Conservation (phyloP, 2,797 vertebrate species). For the Erethizon dorsatum region DNA sequence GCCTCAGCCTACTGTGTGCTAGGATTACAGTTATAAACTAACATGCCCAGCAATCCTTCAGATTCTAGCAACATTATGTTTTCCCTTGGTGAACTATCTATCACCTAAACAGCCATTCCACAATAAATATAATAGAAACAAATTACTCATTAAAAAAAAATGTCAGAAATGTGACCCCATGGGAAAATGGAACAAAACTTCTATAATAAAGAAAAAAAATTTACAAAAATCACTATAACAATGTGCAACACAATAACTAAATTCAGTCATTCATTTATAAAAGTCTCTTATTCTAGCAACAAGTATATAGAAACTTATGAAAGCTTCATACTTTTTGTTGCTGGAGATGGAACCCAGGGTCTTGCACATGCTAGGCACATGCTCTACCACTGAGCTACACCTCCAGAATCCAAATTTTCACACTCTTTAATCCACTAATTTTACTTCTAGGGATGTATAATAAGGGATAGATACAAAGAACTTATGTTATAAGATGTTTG, state of each 20-base stretch:
- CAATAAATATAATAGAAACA: not conserved
- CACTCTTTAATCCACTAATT: not conserved
- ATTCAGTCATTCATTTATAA: constrained; percentile 35
- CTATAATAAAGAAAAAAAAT: not conserved
- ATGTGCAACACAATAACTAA: constrained; percentile 23
- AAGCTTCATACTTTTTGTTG: not conserved
- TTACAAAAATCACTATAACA: not conserved
- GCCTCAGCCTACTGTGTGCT: not conserved
- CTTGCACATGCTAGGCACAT: not conserved
- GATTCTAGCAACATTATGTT: constrained; percentile 36
- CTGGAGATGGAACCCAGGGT: not conserved
- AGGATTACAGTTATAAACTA: not conserved
- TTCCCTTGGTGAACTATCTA: constrained; percentile 26
- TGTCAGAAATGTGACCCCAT: not conserved
- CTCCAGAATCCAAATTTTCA: not conserved
- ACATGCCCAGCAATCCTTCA: not conserved
- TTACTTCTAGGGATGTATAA: constrained; percentile 29
- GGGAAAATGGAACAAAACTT: constrained; percentile 30
- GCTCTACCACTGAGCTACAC: not conserved
- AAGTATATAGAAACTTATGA: not conserved
- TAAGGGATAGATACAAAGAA: constrained; percentile 35
- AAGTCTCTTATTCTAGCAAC: constrained; percentile 62
- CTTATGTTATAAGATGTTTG: constrained; percentile 19
- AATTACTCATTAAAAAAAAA: constrained; percentile 57
- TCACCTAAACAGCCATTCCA: not conserved